Conservation (phyloP, 2,797 vertebrate species). For the Anisognathus igniventris region DNA sequence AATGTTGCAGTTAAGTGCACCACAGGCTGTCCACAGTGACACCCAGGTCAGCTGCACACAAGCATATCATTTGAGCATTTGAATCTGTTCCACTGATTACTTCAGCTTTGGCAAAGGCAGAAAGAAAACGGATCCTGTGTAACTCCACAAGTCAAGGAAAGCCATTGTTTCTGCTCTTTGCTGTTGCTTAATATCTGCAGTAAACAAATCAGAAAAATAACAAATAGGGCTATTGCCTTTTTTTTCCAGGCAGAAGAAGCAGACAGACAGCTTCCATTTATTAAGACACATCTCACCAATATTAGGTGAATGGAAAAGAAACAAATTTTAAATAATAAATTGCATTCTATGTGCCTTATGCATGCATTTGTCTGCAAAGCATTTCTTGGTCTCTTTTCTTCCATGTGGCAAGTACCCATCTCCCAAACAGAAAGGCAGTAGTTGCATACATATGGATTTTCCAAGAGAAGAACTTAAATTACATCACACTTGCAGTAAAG, state of each 20-base stretch:
- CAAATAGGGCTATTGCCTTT: not conserved
- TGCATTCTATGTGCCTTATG: not conserved
- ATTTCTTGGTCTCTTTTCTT: not conserved
- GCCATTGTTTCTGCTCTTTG: not conserved
- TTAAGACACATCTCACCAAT: not conserved
- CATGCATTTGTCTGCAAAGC: not conserved
- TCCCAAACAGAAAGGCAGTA: not conserved
- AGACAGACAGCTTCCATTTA: not conserved
- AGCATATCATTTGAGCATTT: not conserved
- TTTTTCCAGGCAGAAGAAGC: not conserved
- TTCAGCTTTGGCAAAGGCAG: constrained; percentile 1
- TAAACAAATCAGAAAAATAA: constrained; percentile 35
- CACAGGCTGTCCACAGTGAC: not conserved
- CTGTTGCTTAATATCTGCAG: not conserved
- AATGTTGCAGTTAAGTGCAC: not conserved
- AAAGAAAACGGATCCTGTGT: not conserved
- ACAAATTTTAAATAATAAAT: not conserved
- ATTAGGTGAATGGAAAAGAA: not conserved
- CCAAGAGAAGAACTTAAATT: not conserved
- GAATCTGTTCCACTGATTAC: constrained; percentile 14
- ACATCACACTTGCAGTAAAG: not conserved
- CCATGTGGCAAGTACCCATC: accelerated
- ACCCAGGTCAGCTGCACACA: not conserved
- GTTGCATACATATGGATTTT: not conserved
- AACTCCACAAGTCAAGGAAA: constrained; percentile 1